Evolutionary conservation across 2,888 invertebrate species (phyloP), one percentile per base, ranked within the genome.

Genomic region (Chaetogeoica ovagalla): DNA sequence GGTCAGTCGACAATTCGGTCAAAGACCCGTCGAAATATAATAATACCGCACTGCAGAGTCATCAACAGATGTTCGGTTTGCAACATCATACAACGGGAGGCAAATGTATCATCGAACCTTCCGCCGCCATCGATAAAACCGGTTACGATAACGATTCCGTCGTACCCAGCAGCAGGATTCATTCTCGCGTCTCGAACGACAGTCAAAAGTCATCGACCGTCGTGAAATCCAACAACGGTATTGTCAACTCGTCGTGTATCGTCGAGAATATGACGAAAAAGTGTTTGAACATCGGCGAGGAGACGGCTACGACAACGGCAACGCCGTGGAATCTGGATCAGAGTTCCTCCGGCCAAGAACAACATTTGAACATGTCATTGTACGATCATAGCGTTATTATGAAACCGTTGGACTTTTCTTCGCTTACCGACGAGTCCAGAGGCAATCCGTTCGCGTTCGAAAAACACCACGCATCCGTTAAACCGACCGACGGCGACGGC

Each of bases 361-460:
- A 70, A n/a, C 71, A 79, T 71, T 70, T 77, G 17, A 77, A 77
- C 23, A 71, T 65, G 57, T 79, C 79, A 2, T 63, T 71, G 15
- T 79, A 79, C 15, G 79, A 79, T 9, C 71, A 79, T 13, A 65
- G 71, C n/a, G 79, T 79, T 55, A 65, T 48, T 30, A 71, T 63
- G 13, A 79, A 79, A 63, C 79, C 79, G 13, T 57, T 79, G 1
- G 79, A 79, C 17, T 79, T 79, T 71, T 79, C 79, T 39, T 70
- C 79, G 43, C 63, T 79, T n/a, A 79, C 79, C 17, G 79, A 79
- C n/a, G 79, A 79, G 71, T 55, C 52, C 71, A 79, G 71, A 65
- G 19, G 63, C 15, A 79, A 79, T 57, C 79, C 79, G 63, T 79
- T 71, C n/a, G n/a, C n/a, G 15, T 79, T 71, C 17, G 79, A 79